Percentiles rank a stretch among this genome's conserved stretches.
These are phyloP conservation scores for Labeo rohita DNA, from an alignment of 2,113 vertebrate genomes.

Conservation along the genomic window DNA sequence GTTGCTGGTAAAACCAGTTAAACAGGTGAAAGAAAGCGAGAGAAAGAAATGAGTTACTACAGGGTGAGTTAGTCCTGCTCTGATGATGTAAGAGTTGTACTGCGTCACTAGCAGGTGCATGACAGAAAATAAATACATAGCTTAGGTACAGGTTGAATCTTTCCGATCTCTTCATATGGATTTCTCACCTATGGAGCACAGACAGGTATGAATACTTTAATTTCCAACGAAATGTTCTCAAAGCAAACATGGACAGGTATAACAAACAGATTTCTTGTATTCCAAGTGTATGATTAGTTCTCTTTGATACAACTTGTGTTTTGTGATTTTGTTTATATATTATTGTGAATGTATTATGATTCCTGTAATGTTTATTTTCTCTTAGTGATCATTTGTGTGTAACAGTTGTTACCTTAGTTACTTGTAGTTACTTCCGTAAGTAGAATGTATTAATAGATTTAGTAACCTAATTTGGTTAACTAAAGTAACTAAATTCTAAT, in stretches of 20 bases:
- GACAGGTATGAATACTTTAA: slow-evolving; percentile 26
- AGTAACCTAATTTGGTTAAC: not conserved
- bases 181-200: slow-evolving; percentile 1
- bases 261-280: not conserved
- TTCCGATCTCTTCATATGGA: not conserved
- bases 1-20: slow-evolving; percentile 43
- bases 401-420: not conserved
- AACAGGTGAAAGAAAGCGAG: slow-evolving; percentile 29
- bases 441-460: not conserved
- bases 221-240: not conserved
- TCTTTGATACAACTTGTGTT: not conserved
- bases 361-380: not conserved
- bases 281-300: not conserved
- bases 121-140: not conserved
- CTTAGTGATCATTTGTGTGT: not conserved
- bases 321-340: not conserved
- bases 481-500: not conserved
- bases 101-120: slow-evolving; percentile 1
- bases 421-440: not conserved
- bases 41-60: slow-evolving; percentile 3
- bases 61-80: not conserved
- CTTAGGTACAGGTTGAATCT: slow-evolving; percentile 19
- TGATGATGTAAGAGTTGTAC: not conserved
- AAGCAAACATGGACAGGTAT: not conserved
- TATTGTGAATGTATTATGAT: not conserved